A percentile compares a stretch with the other conserved stretches of the same genome.
phyloP scores from a whole-genome alignment of 1,140 invertebrate genomes.

The Drosophila seguyi region DNA sequence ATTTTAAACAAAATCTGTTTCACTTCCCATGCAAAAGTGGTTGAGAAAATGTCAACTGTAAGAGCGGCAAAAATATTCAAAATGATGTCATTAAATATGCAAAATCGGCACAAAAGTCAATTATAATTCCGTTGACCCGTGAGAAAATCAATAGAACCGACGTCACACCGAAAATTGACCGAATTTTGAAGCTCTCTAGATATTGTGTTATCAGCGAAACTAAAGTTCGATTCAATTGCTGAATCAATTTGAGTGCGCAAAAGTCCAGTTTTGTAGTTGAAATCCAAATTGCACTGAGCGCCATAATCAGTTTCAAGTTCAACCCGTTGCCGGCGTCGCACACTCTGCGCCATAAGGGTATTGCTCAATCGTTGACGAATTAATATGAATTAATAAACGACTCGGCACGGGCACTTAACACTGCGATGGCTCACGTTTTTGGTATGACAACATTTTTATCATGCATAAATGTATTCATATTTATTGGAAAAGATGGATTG shows the following conservation, averaged over 20 bases:
- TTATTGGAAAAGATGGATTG: neutral
- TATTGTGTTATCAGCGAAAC: neutral
- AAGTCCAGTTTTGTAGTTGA: conserved; percentile 3
- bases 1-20: conserved; percentile 2
- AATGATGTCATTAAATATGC: conserved; percentile 1
- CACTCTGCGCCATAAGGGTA: conserved; percentile 26
- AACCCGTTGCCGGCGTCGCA: conserved; percentile 14
- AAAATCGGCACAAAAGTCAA: conserved; percentile 9
- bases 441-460: conserved; percentile 42
- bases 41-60: conserved; percentile 11
- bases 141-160: conserved; percentile 30
- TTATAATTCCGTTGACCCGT: neutral
- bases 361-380: conserved; percentile 43
- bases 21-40: conserved; percentile 15
- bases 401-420: conserved; percentile 14
- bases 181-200: neutral
- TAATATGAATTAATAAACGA: conserved; percentile 29
- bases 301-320: conserved; percentile 61
- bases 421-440: conserved; percentile 44
- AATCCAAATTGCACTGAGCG: conserved; percentile 21
- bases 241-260: neutral
- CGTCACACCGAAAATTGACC: neutral
- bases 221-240: conserved; percentile 2
- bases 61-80: conserved; percentile 4
- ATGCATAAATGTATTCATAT: neutral